Conservation (phyloP, 2,888 invertebrate species). For the Pogonocherus hispidulus region DNA sequence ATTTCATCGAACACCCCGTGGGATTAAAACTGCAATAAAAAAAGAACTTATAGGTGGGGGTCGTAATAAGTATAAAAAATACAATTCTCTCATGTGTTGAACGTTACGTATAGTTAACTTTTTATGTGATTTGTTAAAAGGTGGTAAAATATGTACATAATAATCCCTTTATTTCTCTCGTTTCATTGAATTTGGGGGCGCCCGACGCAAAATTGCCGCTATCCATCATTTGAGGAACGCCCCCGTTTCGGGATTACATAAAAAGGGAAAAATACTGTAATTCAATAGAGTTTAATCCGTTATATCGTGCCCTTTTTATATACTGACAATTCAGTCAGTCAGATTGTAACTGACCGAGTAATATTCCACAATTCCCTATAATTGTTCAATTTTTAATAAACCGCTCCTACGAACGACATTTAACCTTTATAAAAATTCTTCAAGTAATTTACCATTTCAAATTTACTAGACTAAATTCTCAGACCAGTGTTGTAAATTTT, state of each 20-base stretch:
- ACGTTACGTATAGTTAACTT: slow-evolving; percentile 36
- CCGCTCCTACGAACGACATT: too few species aligned
- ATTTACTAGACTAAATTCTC: too few species aligned
- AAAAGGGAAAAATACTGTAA: slow-evolving; percentile 47
- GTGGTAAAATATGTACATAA: slow-evolving; percentile 54
- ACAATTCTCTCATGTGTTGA: background rate
- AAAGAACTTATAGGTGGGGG: background rate
- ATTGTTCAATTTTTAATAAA: too few species aligned
- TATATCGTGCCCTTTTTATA: slow-evolving; percentile 9
- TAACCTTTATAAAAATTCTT: too few species aligned
- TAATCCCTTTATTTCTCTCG: slow-evolving; percentile 51
- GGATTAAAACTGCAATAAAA: background rate
- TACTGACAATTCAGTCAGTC: too few species aligned
- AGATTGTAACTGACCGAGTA: too few species aligned
- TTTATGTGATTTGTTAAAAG: slow-evolving; percentile 39
- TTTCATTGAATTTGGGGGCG: slow-evolving; percentile 46
- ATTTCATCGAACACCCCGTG: background rate
- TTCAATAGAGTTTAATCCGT: slow-evolving; percentile 10
- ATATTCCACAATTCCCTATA: too few species aligned
- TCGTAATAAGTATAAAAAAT: background rate
- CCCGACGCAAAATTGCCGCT: slow-evolving; percentile 43
- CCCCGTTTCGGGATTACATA: slow-evolving; percentile 45
- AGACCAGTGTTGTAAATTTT: too few species aligned
- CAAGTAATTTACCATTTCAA: too few species aligned
- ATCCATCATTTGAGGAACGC: slow-evolving; percentile 50